Evolutionary conservation across 1,140 invertebrate genomes (phyloP).

Genomic region (Sminthurides bifidus): DNA sequence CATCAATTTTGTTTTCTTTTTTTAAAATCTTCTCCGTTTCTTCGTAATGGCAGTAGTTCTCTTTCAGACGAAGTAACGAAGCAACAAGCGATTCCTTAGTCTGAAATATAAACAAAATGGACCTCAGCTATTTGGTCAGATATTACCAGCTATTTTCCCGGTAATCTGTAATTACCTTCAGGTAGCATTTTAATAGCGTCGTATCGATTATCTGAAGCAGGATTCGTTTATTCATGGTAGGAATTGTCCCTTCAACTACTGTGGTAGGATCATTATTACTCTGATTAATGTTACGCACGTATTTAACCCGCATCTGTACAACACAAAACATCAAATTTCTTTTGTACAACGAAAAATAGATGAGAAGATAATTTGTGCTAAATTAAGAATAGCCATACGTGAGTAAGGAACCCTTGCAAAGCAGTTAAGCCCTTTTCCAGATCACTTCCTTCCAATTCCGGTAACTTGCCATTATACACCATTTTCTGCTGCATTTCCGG

Average conservation of each 20-base stretch:
- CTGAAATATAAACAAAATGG: slow-evolving; percentile 40
- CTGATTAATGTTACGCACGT: slow-evolving; percentile 41
- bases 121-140: background rate
- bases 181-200: slow-evolving; percentile 88
- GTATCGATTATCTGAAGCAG: slow-evolving; percentile 91
- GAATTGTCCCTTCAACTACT: slow-evolving; percentile 41
- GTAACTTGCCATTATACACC: slow-evolving; percentile 45
- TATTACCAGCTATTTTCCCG: background rate
- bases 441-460: slow-evolving; percentile 66
- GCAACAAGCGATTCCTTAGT: slow-evolving; percentile 90
- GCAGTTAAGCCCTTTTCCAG: slow-evolving; percentile 77
- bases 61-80: slow-evolving; percentile 66
- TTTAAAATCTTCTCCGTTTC: slow-evolving; percentile 84
- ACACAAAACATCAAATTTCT: slow-evolving; percentile 7
- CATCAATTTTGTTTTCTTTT: slow-evolving; percentile 75
- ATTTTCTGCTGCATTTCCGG: slow-evolving; percentile 46
- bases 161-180: slow-evolving; percentile 53
- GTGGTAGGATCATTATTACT: slow-evolving; percentile 16
- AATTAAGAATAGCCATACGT: slow-evolving; percentile 45
- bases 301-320: slow-evolving; percentile 38
- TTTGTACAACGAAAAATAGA: background rate
- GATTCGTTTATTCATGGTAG: slow-evolving; percentile 44
- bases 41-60: slow-evolving; percentile 85
- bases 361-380: background rate
- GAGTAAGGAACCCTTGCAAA: slow-evolving; percentile 75